Evolutionary conservation across 2,113 vertebrate genomes (phyloP).

Genomic region (Oryzias melastigma): DNA sequence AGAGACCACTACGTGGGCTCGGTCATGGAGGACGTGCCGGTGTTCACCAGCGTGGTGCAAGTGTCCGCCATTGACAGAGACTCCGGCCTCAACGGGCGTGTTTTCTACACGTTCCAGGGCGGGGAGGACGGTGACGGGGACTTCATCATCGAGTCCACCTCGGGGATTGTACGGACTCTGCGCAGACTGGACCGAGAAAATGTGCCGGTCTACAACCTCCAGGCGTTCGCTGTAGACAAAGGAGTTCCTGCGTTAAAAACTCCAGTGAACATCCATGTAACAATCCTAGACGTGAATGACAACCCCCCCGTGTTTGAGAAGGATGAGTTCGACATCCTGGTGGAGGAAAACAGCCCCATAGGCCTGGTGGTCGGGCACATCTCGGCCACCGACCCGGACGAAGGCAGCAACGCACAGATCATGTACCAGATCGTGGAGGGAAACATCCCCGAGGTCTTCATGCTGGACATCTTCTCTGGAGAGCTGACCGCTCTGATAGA

Average conservation of each 20-base stretch:
- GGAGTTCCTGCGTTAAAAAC: conserved; percentile 86
- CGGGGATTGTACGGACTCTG: conserved; percentile 88
- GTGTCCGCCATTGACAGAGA: conserved; percentile 92
- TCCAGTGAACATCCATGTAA: conserved; percentile 84
- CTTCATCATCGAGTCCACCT: conserved; percentile 95
- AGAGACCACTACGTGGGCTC: conserved; percentile 87
- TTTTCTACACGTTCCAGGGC: conserved; percentile 95
- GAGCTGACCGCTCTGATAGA: conserved; percentile 91
- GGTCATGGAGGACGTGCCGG: conserved; percentile 87
- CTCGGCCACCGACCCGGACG: conserved; percentile 90
- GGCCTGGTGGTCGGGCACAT: conserved; percentile 90
- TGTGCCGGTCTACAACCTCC: conserved; percentile 83
- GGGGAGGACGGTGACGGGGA: conserved; percentile 92
- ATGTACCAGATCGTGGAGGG: conserved; percentile 99
- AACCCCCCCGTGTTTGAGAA: conserved; percentile 92
- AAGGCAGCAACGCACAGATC: conserved; percentile 95
- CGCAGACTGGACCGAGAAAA: conserved; percentile 93
- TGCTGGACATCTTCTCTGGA: conserved; percentile 95
- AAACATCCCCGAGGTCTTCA: conserved; percentile 95
- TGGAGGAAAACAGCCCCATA: conserved; percentile 95
- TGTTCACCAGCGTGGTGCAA: conserved; percentile 92
- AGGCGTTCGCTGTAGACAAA: conserved; percentile 89
- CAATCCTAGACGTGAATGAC: conserved; percentile 91
- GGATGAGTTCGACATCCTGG: conserved; percentile 93
- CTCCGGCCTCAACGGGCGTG: conserved; percentile 88